Base-by-base conservation (phyloP, 2,113 vertebrate species). In the Gopherus flavomarginatus region DNA sequence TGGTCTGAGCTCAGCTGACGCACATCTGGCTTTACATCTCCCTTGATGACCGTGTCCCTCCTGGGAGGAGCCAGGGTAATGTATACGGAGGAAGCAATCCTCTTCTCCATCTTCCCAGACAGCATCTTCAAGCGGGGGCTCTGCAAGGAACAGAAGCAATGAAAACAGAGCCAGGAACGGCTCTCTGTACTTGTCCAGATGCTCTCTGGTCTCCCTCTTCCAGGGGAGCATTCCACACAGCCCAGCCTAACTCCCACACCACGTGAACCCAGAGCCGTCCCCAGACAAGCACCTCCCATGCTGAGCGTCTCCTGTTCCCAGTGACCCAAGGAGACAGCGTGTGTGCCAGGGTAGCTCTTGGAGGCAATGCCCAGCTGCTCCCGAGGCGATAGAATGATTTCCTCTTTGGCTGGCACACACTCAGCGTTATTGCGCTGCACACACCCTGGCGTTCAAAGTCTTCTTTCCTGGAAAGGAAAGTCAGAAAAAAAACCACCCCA, bases 11-110 rank as follows among this genome's bases (percentile, higher is more conserved):
- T 4, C 0, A 6, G 72, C 0, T 11, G 82, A 16, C 44, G 79
- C 0, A 0, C 52, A 6, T 49, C 95, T 21, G 0, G 27, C 3
- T 21, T 93, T 50, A 81, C 83, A 29, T 86, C 88, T 11, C 90
- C 93, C 4, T 85, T 56, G 91, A 90, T n/a, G 0, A 85, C 90
- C 2, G 3, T 81, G 0, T 96, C 94, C 11, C 98, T 96, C 90
- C 62, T 97, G 0, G 99, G 99, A 27, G 99, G 97, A 1, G 98
- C 93, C 80, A 99, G 98, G 24, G 98, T 99, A 98, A 99, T 99
- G 96, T 99, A 99, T 89, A 99, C 92, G 0, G 99, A 99, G 0
- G 99, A 99, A 69, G 99, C 98, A 2, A 99, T 98, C 94, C 99
- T 99, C 96, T 99, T 99, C 94, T 98, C 98, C 0, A 97, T 95